phyloP scores from a whole-genome alignment of 2,888 invertebrate species.

The Muschampia plurimacula region DNA sequence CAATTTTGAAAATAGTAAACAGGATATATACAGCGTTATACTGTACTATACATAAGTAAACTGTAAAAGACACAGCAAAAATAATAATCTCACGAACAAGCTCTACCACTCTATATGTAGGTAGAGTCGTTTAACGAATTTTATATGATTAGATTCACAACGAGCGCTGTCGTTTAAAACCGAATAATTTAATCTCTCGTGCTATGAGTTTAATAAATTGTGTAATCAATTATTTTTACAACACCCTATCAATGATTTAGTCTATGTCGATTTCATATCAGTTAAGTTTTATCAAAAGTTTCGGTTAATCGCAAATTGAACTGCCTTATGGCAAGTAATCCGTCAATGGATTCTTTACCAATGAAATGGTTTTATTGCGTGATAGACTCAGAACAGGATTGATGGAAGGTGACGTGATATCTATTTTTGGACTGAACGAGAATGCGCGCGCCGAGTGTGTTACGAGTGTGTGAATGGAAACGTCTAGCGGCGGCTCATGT shows the following conservation, averaged over 20 bases:
- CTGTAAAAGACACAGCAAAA: conserved; percentile 30
- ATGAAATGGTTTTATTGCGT: conserved; percentile 65
- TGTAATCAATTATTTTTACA: conserved; percentile 50
- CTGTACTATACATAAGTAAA: conserved; percentile 7
- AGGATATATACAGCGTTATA: conserved; percentile 23
- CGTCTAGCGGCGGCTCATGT: conserved; percentile 57
- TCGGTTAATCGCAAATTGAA: conserved; percentile 82
- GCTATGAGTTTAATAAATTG: conserved; percentile 26
- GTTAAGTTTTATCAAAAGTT: conserved; percentile 79
- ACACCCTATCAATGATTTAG: conserved; percentile 57
- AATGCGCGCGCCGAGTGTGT: conserved; percentile 70
- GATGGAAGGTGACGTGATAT: conserved; percentile 73
- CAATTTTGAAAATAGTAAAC: conserved; percentile 11
- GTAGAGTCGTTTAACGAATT: conserved; percentile 30
- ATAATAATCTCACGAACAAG: conserved; percentile 28
- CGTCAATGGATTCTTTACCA: conserved; percentile 75
- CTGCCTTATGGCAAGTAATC: conserved; percentile 75
- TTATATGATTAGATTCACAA: conserved; percentile 23
- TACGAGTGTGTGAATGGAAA: conserved; percentile 50
- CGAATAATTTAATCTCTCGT: conserved; percentile 19
- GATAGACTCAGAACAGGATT: conserved; percentile 64
- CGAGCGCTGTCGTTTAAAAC: conserved; percentile 11
- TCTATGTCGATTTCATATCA: conserved; percentile 75
- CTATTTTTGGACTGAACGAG: conserved; percentile 73
- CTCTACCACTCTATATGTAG: conserved; percentile 21